These are phyloP conservation scores for Leptosomus discolor DNA, from an alignment of 2,113 vertebrate genomes.

Conservation along the genomic window DNA sequence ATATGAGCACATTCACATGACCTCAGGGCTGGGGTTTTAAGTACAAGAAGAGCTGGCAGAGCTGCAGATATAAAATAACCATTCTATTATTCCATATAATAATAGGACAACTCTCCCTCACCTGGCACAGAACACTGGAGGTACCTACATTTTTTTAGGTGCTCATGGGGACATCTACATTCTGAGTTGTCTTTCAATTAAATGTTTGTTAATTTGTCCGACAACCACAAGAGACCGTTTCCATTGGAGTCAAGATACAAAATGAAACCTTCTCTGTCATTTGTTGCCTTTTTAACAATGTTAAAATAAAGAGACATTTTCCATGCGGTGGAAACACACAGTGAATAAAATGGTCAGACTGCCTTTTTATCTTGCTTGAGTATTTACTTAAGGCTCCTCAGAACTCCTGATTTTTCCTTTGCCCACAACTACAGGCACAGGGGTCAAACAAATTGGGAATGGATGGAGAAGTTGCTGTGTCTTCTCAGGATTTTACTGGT, in stretches of 20 bases:
- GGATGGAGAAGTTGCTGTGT: background rate
- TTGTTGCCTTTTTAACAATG: background rate
- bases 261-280: background rate
- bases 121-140: background rate
- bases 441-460: background rate
- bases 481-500: background rate
- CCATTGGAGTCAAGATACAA: background rate
- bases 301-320: background rate
- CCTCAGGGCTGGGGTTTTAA: background rate
- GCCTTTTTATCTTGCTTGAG: background rate
- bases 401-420: background rate
- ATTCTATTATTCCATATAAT: background rate
- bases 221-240: background rate
- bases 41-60: background rate
- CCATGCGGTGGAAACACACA: background rate
- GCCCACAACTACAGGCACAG: background rate
- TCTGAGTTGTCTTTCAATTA: background rate
- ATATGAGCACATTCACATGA: background rate
- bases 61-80: background rate
- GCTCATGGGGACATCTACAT: background rate
- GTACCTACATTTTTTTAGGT: background rate
- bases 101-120: background rate
- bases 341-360: background rate
- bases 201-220: slow-evolving; percentile 10
- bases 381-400: background rate